These are phyloP conservation scores for Ashinkailepas kermadecensis DNA, from an alignment of 2,888 invertebrate species.

Conservation along the genomic window DNA sequence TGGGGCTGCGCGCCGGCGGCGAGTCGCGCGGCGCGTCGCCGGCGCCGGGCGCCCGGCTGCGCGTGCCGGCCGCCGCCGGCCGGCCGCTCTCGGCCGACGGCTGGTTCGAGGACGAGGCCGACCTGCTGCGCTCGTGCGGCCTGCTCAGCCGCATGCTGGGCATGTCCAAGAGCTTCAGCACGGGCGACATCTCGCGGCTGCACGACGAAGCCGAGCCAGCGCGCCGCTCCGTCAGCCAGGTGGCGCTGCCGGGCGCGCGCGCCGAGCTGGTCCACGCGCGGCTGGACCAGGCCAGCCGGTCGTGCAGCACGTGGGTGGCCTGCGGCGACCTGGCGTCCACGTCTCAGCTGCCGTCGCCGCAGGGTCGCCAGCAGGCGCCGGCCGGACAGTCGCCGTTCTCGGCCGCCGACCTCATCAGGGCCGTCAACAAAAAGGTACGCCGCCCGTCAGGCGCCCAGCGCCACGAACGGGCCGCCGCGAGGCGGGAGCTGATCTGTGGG, in stretches of 20 bases:
- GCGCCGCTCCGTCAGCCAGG: background rate
- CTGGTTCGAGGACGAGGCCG: conserved; percentile 65
- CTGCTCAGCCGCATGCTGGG: conserved; percentile 70
- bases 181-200: conserved; percentile 60
- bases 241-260: conserved; percentile 23
- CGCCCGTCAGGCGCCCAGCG: background rate
- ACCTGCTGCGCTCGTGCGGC: conserved; percentile 69
- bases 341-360: conserved; percentile 74
- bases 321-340: conserved; percentile 67
- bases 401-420: conserved; percentile 59
- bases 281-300: conserved; percentile 57
- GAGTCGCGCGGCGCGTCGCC: background rate
- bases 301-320: conserved; percentile 80
- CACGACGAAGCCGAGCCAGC: conserved; percentile 18
- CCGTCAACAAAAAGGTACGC: conserved; percentile 68
- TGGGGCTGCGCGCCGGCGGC: background rate
- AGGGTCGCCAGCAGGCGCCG: conserved; percentile 42
- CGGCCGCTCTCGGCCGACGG: background rate
- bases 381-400: conserved; percentile 47
- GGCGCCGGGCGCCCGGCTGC: conserved; percentile 4
- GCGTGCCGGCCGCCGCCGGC: background rate
- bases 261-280: conserved; percentile 45
- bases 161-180: conserved; percentile 74
- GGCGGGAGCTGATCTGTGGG: too few relatives aligned
- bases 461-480: too few relatives aligned